Base-by-base conservation (phyloP, 2,797 vertebrate species). In the Mormyrus proboscirostris region DNA sequence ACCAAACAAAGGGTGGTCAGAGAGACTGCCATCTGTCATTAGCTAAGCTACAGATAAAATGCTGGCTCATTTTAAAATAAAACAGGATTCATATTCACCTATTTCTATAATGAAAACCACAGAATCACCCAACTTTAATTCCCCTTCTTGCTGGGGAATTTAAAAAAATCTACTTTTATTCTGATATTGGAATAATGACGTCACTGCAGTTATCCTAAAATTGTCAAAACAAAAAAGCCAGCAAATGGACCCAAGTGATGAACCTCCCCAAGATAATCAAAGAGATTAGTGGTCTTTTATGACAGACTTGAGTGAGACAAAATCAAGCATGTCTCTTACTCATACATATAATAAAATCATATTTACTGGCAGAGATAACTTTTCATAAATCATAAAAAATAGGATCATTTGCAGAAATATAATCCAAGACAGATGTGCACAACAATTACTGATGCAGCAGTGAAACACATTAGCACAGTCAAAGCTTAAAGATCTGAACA, bases 11-110 rank as follows among this genome's bases (percentile, higher is more conserved):
- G 73, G 73, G 73, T n/a, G 16, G 38, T 79, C 73, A 41, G 73
- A 44, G 73, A 79, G 73, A 79, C 73, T 79, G 73, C 73, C 73
- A 79, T 79, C 73, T 79, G 73, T 44, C 73, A 79, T 79, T 79
- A 79, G 73, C 16, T 79, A 44, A 41, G 73, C 38, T 79, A 19
- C 73, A 44, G 33, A 79, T 29, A 44, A 79, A 79, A 44, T 14
- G 38, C 73, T 79, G 73, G 16, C 73, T 79, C 73, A 44, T 38
- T 76, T 76, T 79, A 19, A 44, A 79, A 16, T 5, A 38, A 44
- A 79, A 79, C 33, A 44, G 38, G 19, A 79, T n/a, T 41, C 19
- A 9, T 29, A 44, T 79, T 41, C 38, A 79, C 38, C 73, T 44
- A 79, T 79, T 79, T n/a, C 73, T 41, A 19, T n/a, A n/a, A 79